phyloP scores from a whole-genome alignment of 2,888 invertebrate genomes.

The Euplexia lucipara region DNA sequence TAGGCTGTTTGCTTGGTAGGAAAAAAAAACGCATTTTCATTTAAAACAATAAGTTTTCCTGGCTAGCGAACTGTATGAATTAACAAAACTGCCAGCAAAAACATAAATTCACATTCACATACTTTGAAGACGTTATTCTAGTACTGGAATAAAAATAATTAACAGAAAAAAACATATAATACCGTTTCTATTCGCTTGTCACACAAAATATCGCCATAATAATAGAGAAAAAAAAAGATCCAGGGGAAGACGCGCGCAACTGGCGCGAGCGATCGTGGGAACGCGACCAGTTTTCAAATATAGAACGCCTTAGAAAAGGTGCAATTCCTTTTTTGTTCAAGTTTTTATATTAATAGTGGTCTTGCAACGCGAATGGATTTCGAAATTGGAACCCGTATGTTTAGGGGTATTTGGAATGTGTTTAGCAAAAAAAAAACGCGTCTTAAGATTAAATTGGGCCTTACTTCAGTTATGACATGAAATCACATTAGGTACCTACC shows the following conservation, averaged over 20 bases:
- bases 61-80: not conserved
- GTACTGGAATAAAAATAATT: slow-evolving; percentile 43
- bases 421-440: slow-evolving; percentile 57
- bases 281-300: slow-evolving; percentile 88
- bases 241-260: slow-evolving; percentile 87
- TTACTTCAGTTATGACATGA: slow-evolving; percentile 48
- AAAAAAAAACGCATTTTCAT: not conserved
- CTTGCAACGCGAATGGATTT: slow-evolving; percentile 79
- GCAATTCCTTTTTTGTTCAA: slow-evolving; percentile 86
- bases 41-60: not conserved
- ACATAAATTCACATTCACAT: not conserved
- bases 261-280: slow-evolving; percentile 91
- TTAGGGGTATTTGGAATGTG: slow-evolving; percentile 65
- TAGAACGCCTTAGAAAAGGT: slow-evolving; percentile 90
- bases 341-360: slow-evolving; percentile 85
- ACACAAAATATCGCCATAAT: slow-evolving; percentile 81
- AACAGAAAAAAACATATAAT: slow-evolving; percentile 63
- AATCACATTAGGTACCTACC: not conserved
- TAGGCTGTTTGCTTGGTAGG: not conserved
- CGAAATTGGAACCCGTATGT: slow-evolving; percentile 80
- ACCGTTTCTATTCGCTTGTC: slow-evolving; percentile 77
- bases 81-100: not conserved
- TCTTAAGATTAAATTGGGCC: slow-evolving; percentile 47
- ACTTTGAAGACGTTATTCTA: slow-evolving; percentile 1
- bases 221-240: slow-evolving; percentile 80